phyloP scores from a whole-genome alignment of 2,888 invertebrate species.

The Polydrusus tereticollis region DNA sequence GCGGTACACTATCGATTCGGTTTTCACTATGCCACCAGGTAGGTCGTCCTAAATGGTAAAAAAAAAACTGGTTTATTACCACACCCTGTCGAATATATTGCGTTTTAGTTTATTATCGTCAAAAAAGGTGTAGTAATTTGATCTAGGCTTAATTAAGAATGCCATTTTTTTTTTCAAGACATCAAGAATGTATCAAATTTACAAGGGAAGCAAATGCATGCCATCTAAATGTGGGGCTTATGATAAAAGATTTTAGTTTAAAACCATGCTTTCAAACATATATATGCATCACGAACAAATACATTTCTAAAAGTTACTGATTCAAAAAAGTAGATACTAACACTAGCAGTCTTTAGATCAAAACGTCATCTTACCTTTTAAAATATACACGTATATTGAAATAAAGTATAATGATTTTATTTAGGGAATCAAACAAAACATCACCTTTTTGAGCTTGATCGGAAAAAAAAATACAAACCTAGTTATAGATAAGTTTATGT shows the following conservation, averaged over 20 bases:
- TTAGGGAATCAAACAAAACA: too few species aligned
- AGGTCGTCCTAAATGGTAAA: slow-evolving; percentile 60
- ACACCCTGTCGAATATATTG: too few species aligned
- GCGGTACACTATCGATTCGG: slow-evolving; percentile 76
- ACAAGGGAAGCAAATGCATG: slow-evolving; percentile 1
- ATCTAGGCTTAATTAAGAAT: too few species aligned
- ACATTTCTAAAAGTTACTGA: neutral
- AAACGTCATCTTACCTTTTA: neutral
- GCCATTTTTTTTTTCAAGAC: too few species aligned
- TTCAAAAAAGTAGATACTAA: neutral
- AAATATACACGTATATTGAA: neutral
- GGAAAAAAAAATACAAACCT: too few species aligned
- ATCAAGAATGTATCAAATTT: neutral
- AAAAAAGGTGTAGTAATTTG: too few species aligned
- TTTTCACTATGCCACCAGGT: slow-evolving; percentile 76
- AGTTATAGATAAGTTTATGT: too few species aligned
- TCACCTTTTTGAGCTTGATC: too few species aligned
- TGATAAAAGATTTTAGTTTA: neutral
- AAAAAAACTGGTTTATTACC: neutral
- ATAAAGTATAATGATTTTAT: neutral
- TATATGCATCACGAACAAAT: slow-evolving; percentile 1
- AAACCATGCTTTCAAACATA: slow-evolving; percentile 2
- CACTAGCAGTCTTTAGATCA: neutral
- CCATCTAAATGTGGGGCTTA: neutral
- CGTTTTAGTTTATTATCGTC: too few species aligned